Evolutionary conservation across 2,888 invertebrate species (phyloP).

Genomic region (Polydrusus pterygomalis): DNA sequence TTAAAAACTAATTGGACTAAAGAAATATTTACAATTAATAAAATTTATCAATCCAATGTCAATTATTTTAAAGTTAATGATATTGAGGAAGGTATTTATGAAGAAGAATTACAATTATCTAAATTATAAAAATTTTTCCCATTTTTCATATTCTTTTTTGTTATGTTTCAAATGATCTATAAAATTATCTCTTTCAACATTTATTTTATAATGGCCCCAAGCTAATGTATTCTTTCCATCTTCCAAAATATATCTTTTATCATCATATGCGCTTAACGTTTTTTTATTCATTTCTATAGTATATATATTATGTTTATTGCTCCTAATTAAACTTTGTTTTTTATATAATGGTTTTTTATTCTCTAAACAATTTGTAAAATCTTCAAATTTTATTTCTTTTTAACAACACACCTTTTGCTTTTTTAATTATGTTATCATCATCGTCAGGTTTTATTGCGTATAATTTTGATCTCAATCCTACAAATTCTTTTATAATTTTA

Average conservation of each 20-base stretch:
- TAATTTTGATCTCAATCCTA: conserved; percentile 7
- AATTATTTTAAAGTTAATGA: conserved; percentile 1
- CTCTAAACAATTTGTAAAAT: conserved; percentile 7
- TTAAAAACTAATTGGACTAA: neutral
- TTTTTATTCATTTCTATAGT: conserved; percentile 9
- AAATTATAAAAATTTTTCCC: neutral
- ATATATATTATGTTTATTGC: conserved; percentile 4
- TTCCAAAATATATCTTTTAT: conserved; percentile 5
- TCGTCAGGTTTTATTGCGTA: conserved; percentile 2
- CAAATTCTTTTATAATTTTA: conserved; percentile 2
- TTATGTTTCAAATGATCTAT: no score
- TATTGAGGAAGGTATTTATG: neutral
- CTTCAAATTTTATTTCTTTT: conserved; percentile 3
- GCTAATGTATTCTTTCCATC: neutral
- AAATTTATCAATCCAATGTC: neutral
- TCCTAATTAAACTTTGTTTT: conserved; percentile 3
- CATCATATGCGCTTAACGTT: conserved; percentile 2
- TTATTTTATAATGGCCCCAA: conserved; percentile 3
- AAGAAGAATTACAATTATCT: neutral
- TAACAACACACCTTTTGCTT: conserved; percentile 1
- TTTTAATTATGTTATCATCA: conserved; percentile 2
- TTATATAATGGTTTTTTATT: conserved; percentile 3
- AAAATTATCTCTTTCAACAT: neutral
- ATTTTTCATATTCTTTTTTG: no score
- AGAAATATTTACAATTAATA: conserved; percentile 1